Evolutionary conservation across 2,888 invertebrate species (phyloP).

Genomic region (Unio pictorum): DNA sequence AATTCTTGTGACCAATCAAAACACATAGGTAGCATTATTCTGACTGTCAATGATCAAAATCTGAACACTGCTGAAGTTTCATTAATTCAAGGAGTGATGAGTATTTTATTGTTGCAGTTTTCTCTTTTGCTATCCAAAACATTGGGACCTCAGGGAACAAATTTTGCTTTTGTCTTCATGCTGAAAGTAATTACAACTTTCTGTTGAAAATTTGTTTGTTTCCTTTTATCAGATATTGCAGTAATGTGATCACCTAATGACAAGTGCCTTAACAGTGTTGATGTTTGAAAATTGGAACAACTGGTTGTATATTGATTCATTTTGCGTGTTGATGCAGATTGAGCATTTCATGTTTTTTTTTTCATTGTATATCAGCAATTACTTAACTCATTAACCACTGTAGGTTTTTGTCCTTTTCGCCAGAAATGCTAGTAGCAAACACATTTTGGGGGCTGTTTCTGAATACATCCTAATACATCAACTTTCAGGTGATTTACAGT

Average conservation of each 20-base stretch:
- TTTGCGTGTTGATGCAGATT: background rate
- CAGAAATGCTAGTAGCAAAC: too few relatives aligned
- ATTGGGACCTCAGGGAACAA: background rate
- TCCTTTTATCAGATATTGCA: background rate
- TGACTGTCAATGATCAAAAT: background rate
- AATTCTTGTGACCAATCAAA: slow-evolving; percentile 1
- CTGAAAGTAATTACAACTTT: background rate
- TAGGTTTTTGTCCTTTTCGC: too few relatives aligned
- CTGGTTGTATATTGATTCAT: background rate
- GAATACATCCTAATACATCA: too few relatives aligned
- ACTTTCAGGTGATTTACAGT: too few relatives aligned
- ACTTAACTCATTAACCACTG: background rate
- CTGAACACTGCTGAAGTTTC: slow-evolving; percentile 3
- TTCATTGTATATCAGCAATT: background rate
- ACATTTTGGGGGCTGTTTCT: too few relatives aligned
- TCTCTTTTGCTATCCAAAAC: slow-evolving; percentile 5
- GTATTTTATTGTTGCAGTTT: background rate
- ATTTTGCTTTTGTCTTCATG: background rate
- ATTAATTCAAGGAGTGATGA: background rate
- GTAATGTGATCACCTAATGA: background rate
- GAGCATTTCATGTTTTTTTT: too few relatives aligned
- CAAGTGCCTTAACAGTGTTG: background rate
- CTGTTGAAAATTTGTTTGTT: background rate
- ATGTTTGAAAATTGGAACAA: background rate
- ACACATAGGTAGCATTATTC: slow-evolving; percentile 6